Conservation (phyloP, 2,113 vertebrate species). For the Ovis canadensis region DNA sequence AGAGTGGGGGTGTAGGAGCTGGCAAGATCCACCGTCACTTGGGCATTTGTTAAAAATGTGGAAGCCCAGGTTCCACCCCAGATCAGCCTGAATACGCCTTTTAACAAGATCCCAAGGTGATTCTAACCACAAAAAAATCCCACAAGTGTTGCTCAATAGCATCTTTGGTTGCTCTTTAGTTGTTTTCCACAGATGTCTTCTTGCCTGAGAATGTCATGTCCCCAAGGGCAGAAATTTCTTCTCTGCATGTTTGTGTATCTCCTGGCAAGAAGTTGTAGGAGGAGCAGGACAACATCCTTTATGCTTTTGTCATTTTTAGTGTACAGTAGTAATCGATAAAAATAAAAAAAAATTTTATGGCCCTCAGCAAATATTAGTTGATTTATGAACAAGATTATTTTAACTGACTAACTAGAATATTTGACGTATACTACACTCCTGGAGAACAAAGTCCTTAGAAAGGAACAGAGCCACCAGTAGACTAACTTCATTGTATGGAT, state of each 20-base stretch:
- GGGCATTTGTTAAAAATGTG: background rate
- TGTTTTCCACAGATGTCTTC: background rate
- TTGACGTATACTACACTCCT: background rate
- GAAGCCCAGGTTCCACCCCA: background rate
- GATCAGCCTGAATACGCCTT: background rate
- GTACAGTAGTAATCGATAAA: background rate
- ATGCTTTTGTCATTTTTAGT: background rate
- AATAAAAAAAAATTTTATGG: background rate
- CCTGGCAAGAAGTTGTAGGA: background rate
- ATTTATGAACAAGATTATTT: background rate
- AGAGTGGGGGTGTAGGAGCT: background rate
- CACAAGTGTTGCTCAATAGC: background rate
- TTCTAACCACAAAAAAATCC: background rate
- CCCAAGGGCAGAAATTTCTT: background rate
- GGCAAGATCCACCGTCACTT: no score
- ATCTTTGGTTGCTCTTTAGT: background rate
- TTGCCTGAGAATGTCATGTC: background rate
- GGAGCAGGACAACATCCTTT: background rate
- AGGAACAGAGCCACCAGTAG: background rate
- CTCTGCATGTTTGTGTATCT: constrained; percentile 31
- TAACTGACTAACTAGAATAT: background rate
- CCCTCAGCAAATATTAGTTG: background rate
- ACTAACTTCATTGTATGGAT: background rate
- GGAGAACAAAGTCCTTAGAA: background rate
- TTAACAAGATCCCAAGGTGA: background rate